Conservation (phyloP, 2,888 invertebrate genomes). For the Podotricha telesiphe region DNA sequence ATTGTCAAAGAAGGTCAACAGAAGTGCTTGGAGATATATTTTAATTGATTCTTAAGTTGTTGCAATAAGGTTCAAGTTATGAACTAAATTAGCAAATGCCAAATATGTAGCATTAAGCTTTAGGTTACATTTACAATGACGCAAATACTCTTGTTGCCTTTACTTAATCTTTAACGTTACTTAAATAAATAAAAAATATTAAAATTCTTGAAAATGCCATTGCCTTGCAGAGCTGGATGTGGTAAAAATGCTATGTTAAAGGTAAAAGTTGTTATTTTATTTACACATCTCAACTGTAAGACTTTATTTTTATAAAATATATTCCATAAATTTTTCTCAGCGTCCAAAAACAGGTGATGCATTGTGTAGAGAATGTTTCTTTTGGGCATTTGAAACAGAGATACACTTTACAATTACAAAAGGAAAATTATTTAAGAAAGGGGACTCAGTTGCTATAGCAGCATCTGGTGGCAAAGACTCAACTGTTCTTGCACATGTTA, state of each 20-base stretch:
- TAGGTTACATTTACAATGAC: background rate
- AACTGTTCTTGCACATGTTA: constrained; percentile 96
- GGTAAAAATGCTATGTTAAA: constrained; percentile 90
- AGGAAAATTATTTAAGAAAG: constrained; percentile 91
- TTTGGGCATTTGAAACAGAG: constrained; percentile 96
- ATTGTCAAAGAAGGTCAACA: background rate
- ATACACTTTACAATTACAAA: constrained; percentile 94
- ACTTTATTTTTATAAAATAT: constrained; percentile 30
- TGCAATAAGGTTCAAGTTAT: background rate
- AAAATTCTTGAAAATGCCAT: constrained; percentile 83
- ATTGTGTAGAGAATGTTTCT: constrained; percentile 97
- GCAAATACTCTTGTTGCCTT: background rate
- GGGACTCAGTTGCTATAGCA: constrained; percentile 95
- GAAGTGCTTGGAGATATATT: background rate
- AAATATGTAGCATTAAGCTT: background rate
- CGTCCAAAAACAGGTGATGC: constrained; percentile 96
- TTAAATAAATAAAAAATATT: background rate
- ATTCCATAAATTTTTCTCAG: constrained; percentile 71
- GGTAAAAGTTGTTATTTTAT: constrained; percentile 66
- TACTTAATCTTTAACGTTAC: background rate
- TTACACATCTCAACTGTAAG: background rate
- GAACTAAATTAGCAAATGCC: background rate
- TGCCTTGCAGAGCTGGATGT: constrained; percentile 87
- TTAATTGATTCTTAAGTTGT: background rate
- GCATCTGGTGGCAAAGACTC: constrained; percentile 98